Conservation (phyloP, 1,140 invertebrate genomes). For the Cotesia glomerata region DNA sequence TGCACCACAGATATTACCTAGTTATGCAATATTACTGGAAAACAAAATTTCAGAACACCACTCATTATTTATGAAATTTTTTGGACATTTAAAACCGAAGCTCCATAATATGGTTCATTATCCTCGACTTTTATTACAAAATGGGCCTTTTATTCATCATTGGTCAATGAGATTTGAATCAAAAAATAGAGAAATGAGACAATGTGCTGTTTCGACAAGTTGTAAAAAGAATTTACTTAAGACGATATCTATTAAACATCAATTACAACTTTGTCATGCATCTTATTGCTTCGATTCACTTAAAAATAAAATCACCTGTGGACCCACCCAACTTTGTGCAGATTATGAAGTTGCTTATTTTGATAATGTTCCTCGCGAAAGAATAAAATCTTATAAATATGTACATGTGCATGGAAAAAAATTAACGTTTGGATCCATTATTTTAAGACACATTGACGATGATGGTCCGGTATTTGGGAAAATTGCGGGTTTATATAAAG, state of each 20-base stretch:
- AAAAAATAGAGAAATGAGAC: neutral
- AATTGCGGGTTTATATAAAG: too few relatives aligned
- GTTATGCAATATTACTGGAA: neutral
- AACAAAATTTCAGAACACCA: neutral
- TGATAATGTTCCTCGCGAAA: too few relatives aligned
- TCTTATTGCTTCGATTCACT: too few relatives aligned
- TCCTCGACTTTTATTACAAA: neutral
- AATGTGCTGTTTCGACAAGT: neutral
- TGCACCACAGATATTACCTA: neutral
- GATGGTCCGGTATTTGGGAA: too few relatives aligned
- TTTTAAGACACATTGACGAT: too few relatives aligned
- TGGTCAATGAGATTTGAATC: constrained; percentile 8
- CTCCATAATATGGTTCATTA: constrained; percentile 11
- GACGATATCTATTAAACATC: neutral
- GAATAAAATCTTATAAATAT: too few relatives aligned
- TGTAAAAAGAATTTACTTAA: constrained; percentile 3
- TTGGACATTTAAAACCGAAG: neutral
- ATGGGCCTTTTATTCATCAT: neutral
- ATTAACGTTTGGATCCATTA: too few relatives aligned
- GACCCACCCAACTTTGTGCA: too few relatives aligned
- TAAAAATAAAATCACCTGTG: too few relatives aligned
- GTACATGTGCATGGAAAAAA: too few relatives aligned
- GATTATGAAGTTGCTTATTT: too few relatives aligned
- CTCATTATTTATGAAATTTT: neutral
- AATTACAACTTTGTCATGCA: too few relatives aligned